Base-by-base conservation (phyloP, 2,113 vertebrate species). In the Megalops atlanticus region DNA sequence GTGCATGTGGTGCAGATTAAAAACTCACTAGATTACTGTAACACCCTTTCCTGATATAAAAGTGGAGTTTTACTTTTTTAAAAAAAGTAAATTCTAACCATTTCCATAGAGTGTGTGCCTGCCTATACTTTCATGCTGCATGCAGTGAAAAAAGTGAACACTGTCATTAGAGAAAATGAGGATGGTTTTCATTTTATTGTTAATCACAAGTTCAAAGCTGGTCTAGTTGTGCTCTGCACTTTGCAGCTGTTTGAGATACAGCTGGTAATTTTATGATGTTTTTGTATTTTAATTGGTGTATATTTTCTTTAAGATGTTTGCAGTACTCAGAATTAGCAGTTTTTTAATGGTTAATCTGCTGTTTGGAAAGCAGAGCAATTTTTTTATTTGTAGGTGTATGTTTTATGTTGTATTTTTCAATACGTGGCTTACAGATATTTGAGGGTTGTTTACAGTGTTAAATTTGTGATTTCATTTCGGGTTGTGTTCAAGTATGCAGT, bases 251-350 rank as follows among this genome's bases (percentile, higher is more conserved):
- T 64, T 31, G 47, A 39, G 77, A 16, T 68, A 41, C 78, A 79
- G 78, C 78, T 47, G 78, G 52, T 78, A 78, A 35, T 69, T 71
- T 79, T 70, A 71, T 43, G 31, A 40, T 41, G 6, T 24, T 38
- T 64, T 69, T 15, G 31, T 75, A 75, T 43, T 41, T 16, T 39
- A 21, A 31, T 64, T 4, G 58, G 11, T n/a, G 58, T 64, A 64
- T 10, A 64, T 64, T 58, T n/a, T n/a, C n/a, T n/a, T n/a, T 4
- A 31, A 64, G 49, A 21, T 54, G 24, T 64, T 64, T 3, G 24
- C 58, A 64, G 58, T 10, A 31, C 24, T 27, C 58, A 64, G n/a
- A 27, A 64, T 64, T 58, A 58, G 52, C 52, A n/a, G 52, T 24
- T n/a, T 64, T n/a, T 27, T 64, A 31, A n/a, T 4, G 11, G 8